phyloP scores from a whole-genome alignment of 2,797 vertebrate species.

The Macropodus opercularis region DNA sequence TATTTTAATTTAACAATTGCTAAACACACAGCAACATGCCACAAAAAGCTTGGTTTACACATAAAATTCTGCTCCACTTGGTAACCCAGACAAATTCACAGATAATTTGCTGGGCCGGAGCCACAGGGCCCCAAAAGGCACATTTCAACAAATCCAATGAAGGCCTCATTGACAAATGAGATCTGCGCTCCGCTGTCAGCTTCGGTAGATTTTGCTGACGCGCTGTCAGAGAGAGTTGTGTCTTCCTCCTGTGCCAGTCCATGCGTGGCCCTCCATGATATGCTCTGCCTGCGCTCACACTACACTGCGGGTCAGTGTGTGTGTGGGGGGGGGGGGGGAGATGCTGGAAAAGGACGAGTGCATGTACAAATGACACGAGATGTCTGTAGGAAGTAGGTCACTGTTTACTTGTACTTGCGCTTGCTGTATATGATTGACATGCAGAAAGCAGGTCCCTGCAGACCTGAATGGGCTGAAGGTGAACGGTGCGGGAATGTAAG shows the following conservation, averaged over 20 bases:
- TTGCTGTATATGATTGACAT: constrained; percentile 20
- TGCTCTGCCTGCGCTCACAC: constrained; percentile 12
- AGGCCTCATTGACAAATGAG: constrained; percentile 37
- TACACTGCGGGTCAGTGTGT: not conserved
- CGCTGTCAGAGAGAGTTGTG: constrained; percentile 46
- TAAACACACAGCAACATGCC: not conserved
- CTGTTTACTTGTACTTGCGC: not conserved
- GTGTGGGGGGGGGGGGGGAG: too few relatives aligned
- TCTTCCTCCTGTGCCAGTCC: constrained; percentile 37
- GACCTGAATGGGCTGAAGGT: constrained; percentile 3
- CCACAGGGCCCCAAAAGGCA: constrained; percentile 16
- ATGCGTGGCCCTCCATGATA: constrained; percentile 1
- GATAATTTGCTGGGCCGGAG: constrained; percentile 24
- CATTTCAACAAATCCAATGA: constrained; percentile 25
- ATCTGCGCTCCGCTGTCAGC: constrained; percentile 35
- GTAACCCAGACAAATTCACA: constrained; percentile 11
- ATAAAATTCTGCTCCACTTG: too few relatives aligned
- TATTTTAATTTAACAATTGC: constrained; percentile 6
- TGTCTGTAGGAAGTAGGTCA: constrained; percentile 3
- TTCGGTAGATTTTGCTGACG: constrained; percentile 19
- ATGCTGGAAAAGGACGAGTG: not conserved
- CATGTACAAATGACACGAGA: not conserved
- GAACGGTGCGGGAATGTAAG: too few relatives aligned
- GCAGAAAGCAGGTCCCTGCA: not conserved
- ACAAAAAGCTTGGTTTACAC: too few relatives aligned